Percentiles rank a stretch among this genome's conserved stretches.
Evolutionary conservation across 1,140 invertebrate genomes (phyloP).

Genomic region (Listronotus oregonensis): DNA sequence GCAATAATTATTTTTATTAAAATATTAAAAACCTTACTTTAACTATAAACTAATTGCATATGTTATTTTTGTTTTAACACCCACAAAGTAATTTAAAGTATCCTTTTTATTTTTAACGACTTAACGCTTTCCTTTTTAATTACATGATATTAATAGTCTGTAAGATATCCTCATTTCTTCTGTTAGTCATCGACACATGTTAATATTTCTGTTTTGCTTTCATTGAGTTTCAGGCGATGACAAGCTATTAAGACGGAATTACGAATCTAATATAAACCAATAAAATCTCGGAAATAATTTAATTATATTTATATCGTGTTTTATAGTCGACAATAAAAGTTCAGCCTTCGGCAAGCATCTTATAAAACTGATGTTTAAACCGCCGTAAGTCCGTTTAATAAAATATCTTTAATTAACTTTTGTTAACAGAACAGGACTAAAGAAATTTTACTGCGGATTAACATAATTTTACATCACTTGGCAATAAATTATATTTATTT

Average conservation of each 20-base stretch:
- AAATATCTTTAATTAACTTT: slow-evolving; percentile 32
- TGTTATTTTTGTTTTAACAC: too few species aligned
- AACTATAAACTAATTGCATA: too few species aligned
- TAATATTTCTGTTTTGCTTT: slow-evolving; percentile 32
- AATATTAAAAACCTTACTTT: too few species aligned
- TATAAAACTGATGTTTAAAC: slow-evolving; percentile 27
- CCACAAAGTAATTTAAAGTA: too few species aligned
- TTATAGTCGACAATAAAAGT: slow-evolving; percentile 33
- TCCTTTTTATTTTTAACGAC: too few species aligned
- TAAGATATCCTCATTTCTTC: neutral
- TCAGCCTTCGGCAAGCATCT: slow-evolving; percentile 11
- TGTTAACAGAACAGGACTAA: slow-evolving; percentile 1
- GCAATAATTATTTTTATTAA: too few species aligned
- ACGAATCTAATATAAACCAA: slow-evolving; percentile 37
- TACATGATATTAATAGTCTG: too few species aligned
- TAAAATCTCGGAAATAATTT: slow-evolving; percentile 37
- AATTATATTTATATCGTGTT: slow-evolving; percentile 37
- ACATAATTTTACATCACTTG: neutral
- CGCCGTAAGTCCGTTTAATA: slow-evolving; percentile 23
- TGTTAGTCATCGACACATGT: slow-evolving; percentile 23
- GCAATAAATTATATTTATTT: neutral
- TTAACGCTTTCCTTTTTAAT: too few species aligned
- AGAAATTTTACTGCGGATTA: slow-evolving; percentile 2
- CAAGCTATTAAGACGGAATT: slow-evolving; percentile 30
- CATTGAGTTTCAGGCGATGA: slow-evolving; percentile 26